Evolutionary conservation across 2,113 vertebrate genomes (phyloP), one percentile per base, ranked within the genome.

Genomic region (Gymnogyps californianus): DNA sequence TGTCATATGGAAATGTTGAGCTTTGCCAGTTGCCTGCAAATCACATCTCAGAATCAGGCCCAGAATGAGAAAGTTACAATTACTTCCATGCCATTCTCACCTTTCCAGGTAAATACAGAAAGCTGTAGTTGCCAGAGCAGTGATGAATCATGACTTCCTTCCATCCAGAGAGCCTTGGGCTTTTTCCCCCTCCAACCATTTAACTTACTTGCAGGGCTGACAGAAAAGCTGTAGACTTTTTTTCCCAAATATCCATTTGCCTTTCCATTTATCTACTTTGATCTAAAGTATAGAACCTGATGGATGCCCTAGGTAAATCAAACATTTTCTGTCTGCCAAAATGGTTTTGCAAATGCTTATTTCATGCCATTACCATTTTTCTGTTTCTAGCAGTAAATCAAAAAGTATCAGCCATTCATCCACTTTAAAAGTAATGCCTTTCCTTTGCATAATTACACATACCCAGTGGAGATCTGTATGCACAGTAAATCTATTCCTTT

Each of bases 351-450:
- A 96, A 97, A 98, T 88, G 97, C 97, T 98, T 96, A 98, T 98
- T 98, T 98, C 97, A 97, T 93, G 93, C 97, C 98, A 98, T 98
- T 98, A 98, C 97, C 98, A 96, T 97, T 98, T 98, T 97, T 98
- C 97, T 96, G 96, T 98, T 98, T 97, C 97, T 72, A 96, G 92
- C 93, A 90, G 94, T 98, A 98, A 98, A 98, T 98, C 98, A 98
- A 97, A 97, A 98, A 98, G 98, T 98, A 98, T 97, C 89, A 72
- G 85, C 97, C 96, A 97, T 98, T 98, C 98, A 98, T 98, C 98
- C 97, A 97, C 97, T 98, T 97, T 98, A 97, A 97, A 98, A 98
- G 98, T 98, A 97, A 98, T 97, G 98, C 96, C 98, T 98, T 97
- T 92, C 97, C 96, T 97, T 96, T 96, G 97, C 96, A 96, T 97